Evolutionary conservation across 1,140 invertebrate genomes (phyloP), one percentile per base, ranked within the genome.

Genomic region (Aethina tumida): DNA sequence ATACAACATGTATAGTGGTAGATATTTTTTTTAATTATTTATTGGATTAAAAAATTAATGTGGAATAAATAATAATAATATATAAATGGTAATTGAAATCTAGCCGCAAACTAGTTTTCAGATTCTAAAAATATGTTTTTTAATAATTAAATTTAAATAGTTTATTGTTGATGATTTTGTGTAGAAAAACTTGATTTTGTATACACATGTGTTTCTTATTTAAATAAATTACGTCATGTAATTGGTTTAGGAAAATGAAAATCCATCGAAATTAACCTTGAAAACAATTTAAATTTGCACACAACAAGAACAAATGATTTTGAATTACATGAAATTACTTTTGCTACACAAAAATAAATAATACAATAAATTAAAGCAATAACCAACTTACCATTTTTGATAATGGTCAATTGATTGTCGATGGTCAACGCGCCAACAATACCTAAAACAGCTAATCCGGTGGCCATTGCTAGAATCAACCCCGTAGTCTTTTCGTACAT

Each of bases 301-400:
- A n/a, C n/a, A n/a, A n/a, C n/a, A n/a, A n/a, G n/a, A n/a, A n/a
- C n/a, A n/a, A n/a, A n/a, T n/a, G n/a, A n/a, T n/a, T n/a, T n/a
- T n/a, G 9, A 14, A 35, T 22, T 39, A n/a, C 12, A 15, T 25
- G 18, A 16, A 35, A 21, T 8, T 31, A 27, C 12, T 36, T 41
- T 35, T 41, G 21, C 9, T 16, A 18, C 6, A 22, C n/a, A 28
- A 38, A 8, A 19, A 10, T 18, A 39, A 39, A 39, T 9, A 19
- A 14, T 10, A 7, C 19, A 31, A 2, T 21, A 32, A 18, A 24
- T 26, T 27, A 29, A 24, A 16, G 22, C 1, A 39, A 22, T 8
- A 14, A 15, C 18, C 6, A 39, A 42, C 39, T 49, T 42, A 49
- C 47, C 47, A 19, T 32, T 45, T 26, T 41, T 45, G 8, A 43